phyloP scores from a whole-genome alignment of 2,113 vertebrate species.

The Maccullochella peelii region DNA sequence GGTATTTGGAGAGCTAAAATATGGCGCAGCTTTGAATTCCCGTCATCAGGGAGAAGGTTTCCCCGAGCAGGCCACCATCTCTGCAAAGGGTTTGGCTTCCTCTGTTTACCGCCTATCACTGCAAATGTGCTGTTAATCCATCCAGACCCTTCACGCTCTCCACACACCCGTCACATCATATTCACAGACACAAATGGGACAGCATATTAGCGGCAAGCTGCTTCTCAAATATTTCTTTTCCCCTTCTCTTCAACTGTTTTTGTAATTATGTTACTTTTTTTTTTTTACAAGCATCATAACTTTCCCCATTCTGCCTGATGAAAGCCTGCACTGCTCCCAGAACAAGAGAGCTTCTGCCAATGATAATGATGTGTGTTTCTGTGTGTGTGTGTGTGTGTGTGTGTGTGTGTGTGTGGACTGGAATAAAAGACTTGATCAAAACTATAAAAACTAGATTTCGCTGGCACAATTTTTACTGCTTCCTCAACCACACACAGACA shows the following conservation, averaged over 20 bases:
- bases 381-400: slow-evolving; percentile 24
- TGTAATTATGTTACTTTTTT: slow-evolving; percentile 37
- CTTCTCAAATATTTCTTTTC: slow-evolving; percentile 25
- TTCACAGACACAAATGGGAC: slow-evolving; percentile 28
- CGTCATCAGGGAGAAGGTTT: not conserved
- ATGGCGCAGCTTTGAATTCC: not conserved
- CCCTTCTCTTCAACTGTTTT: not conserved
- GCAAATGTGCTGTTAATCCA: slow-evolving; percentile 36
- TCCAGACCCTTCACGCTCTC: slow-evolving; percentile 27
- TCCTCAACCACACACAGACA: slow-evolving; percentile 6
- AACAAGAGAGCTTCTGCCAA: slow-evolving; percentile 36
- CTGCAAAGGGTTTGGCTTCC: slow-evolving; percentile 15
- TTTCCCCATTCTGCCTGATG: slow-evolving; percentile 11
- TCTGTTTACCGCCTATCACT: slow-evolving; percentile 23
- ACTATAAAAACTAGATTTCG: slow-evolving; percentile 49
- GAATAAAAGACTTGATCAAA: slow-evolving; percentile 56
- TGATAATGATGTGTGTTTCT: slow-evolving; percentile 26
- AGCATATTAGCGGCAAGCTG: slow-evolving; percentile 31
- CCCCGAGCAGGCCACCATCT: not conserved
- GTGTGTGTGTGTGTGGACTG: not conserved
- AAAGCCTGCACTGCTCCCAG: slow-evolving; percentile 39
- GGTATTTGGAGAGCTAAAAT: not conserved
- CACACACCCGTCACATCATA: slow-evolving; percentile 9
- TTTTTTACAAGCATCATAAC: slow-evolving; percentile 42
- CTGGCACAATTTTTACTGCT: slow-evolving; percentile 42